Base-by-base conservation (phyloP, 2,113 vertebrate genomes). In the Limanda limanda region DNA sequence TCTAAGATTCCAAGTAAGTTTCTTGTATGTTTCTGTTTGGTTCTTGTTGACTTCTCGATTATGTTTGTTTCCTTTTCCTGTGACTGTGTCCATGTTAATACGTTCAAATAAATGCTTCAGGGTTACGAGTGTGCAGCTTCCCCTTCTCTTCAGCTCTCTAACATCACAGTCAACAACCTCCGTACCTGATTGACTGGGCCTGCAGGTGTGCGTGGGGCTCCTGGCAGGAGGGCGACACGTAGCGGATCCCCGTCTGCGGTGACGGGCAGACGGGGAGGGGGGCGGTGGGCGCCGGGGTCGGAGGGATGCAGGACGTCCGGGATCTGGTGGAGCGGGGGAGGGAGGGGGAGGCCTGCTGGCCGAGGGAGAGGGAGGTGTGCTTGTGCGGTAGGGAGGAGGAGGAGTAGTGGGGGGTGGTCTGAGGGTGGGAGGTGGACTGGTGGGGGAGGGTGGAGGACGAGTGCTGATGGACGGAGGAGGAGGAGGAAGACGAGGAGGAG, bases 261-360 rank as follows among this genome's bases (percentile, higher is more conserved):
- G 90, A 92, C 9, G 92, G 92, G 83, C 92, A 93, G 76, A 96
- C 94, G 1, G 92, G 85, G 42, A 93, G 90, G 17, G 91, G 92
- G 71, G 91, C 90, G 23, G 92, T 92, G 20, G 91, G 91, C 13
- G 91, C 89, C 1, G 93, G 92, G 12, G 93, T 92, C 20, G 88
- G 88, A 3, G 93, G 93, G 68, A 93, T 89, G 70, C 89, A 89
- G 80, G 81, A 94, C 56, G 86, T 82, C 47, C 96, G 96, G 67
- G 92, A 89, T 56, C 92, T 83, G 62, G 91, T 76, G 52, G 91
- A 81, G 60, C 90, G 92, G 7, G 86, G 68, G 17, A 90, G 27
- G 51, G 91, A 88, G 2, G 92, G 90, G 54, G 89, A 90, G 81
- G 90, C 90, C 57, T 89, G 87, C 51, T 85, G 91, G 87, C 76